A percentile compares a stretch with the other conserved stretches of the same genome.
phyloP scores from a whole-genome alignment of 2,797 vertebrate genomes.

The Siniperca scherzeri region DNA sequence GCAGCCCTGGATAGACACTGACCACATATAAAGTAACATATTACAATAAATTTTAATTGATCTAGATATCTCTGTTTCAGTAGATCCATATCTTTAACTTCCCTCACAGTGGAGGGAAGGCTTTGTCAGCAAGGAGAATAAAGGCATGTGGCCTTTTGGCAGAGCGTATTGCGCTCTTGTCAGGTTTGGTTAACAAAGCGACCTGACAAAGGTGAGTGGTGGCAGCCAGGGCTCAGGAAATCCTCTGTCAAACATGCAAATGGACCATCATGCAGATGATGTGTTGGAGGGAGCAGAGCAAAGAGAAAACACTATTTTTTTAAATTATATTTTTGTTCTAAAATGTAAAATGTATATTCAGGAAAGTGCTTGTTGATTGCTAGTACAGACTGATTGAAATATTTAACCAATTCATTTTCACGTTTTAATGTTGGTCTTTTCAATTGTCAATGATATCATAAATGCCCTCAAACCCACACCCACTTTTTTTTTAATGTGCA shows the following conservation, averaged over 20 bases:
- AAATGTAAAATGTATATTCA: neutral
- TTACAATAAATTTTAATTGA: conserved; percentile 3
- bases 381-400: neutral
- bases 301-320: neutral
- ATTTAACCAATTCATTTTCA: neutral
- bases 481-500: neutral
- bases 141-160: conserved; percentile 39
- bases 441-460: neutral
- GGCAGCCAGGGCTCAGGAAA: conserved; percentile 48
- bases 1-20: neutral
- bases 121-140: conserved; percentile 21
- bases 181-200: conserved; percentile 56
- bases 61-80: neutral
- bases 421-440: neutral
- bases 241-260: conserved; percentile 40
- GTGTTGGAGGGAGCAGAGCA: conserved; percentile 20
- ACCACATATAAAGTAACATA: neutral
- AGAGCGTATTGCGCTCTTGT: conserved; percentile 31
- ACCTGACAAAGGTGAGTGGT: conserved; percentile 49
- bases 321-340: neutral
- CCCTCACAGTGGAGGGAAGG: neutral
- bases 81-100: neutral
- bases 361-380: neutral
- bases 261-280: conserved; percentile 35
- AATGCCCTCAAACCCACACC: neutral